phyloP scores from a whole-genome alignment of 2,888 invertebrate genomes.

The Catocala sponsa region DNA sequence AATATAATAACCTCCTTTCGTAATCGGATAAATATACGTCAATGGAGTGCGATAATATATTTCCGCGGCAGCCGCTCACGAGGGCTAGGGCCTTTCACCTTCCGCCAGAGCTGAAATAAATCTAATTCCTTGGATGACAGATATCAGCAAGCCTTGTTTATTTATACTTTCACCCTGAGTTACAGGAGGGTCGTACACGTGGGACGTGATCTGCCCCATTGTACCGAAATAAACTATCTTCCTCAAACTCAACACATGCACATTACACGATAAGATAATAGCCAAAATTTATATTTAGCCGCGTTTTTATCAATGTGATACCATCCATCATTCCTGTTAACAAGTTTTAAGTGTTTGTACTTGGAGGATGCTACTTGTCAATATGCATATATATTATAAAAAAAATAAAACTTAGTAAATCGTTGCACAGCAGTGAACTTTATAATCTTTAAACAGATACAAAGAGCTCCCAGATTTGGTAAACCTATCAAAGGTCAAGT shows the following conservation, averaged over 20 bases:
- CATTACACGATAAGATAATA: slow-evolving; percentile 46
- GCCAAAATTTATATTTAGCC: slow-evolving; percentile 38
- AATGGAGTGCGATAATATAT: slow-evolving; percentile 36
- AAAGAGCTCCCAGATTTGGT: too few species aligned
- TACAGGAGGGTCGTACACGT: slow-evolving; percentile 77
- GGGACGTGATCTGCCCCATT: slow-evolving; percentile 71
- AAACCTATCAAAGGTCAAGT: too few species aligned
- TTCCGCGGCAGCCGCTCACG: slow-evolving; percentile 53
- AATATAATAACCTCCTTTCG: slow-evolving; percentile 22
- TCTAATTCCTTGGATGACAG: slow-evolving; percentile 86
- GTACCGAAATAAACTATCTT: slow-evolving; percentile 82
- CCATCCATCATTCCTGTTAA: too few species aligned
- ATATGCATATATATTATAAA: too few species aligned
- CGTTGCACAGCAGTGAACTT: too few species aligned
- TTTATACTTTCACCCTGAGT: slow-evolving; percentile 83
- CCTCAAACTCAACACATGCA: slow-evolving; percentile 73
- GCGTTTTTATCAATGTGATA: background rate
- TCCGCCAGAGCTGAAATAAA: slow-evolving; percentile 84
- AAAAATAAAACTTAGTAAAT: too few species aligned
- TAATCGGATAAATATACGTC: slow-evolving; percentile 27
- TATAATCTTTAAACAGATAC: too few species aligned
- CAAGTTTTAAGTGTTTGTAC: too few species aligned
- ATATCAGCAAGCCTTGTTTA: slow-evolving; percentile 87
- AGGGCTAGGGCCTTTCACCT: slow-evolving; percentile 82
- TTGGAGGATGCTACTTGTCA: too few species aligned